Evolutionary conservation across 2,113 vertebrate genomes (phyloP).

Genomic region (Danio rerio): DNA sequence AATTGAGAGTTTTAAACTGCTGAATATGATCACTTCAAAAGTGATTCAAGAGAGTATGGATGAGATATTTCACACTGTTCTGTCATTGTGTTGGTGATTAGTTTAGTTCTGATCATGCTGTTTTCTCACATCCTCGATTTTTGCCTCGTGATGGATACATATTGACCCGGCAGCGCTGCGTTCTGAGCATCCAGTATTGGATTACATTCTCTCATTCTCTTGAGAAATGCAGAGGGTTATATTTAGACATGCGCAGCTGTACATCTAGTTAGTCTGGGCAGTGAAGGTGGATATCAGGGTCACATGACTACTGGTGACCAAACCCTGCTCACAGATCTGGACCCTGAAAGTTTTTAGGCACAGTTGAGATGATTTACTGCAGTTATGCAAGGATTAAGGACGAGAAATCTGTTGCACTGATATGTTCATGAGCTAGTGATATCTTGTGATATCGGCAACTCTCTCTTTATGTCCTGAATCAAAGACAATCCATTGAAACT

Average conservation of each 20-base stretch:
- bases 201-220: constrained; percentile 59
- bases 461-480: background rate
- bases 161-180: background rate
- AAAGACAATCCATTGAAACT: too few relatives aligned
- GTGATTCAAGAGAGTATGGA: background rate
- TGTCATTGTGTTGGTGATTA: constrained; percentile 30
- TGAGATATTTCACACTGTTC: constrained; percentile 48
- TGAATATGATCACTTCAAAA: background rate
- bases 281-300: constrained; percentile 6
- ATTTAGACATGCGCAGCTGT: constrained; percentile 47
- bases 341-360: background rate
- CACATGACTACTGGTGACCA: background rate
- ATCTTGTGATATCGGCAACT: too few relatives aligned
- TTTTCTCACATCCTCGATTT: background rate
- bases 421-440: background rate
- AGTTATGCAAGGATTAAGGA: background rate
- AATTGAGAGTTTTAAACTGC: background rate
- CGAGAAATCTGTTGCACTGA: background rate
- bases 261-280: constrained; percentile 46
- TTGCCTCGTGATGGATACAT: constrained; percentile 18
- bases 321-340: constrained; percentile 11
- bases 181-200: constrained; percentile 42
- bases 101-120: background rate
- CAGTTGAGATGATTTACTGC: background rate
- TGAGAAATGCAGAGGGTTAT: constrained; percentile 58